Conservation (phyloP, 2,888 invertebrate species). For the Mythimna albipuncta region DNA sequence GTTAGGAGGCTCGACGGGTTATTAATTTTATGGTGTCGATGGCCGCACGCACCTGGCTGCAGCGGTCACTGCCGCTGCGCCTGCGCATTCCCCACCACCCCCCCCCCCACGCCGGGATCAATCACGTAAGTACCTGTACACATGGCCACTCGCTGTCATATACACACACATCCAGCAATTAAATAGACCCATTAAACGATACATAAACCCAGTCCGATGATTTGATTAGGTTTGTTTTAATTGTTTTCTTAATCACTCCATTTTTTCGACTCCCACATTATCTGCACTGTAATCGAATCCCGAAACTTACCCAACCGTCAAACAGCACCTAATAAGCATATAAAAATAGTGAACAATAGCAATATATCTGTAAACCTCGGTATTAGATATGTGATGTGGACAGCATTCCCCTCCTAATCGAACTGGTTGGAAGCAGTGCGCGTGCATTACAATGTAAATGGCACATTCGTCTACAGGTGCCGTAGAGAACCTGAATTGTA, state of each 20-base stretch:
- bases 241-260: conserved; percentile 8
- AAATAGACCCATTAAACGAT: conserved; percentile 24
- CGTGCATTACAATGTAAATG: conserved; percentile 89
- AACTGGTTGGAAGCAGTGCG: conserved; percentile 85
- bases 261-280: neutral
- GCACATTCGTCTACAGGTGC: conserved; percentile 88
- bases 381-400: conserved; percentile 73
- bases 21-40: conserved; percentile 91
- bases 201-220: conserved; percentile 22
- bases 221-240: conserved; percentile 16
- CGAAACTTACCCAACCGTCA: neutral
- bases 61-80: conserved; percentile 86
- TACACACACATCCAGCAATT: conserved; percentile 33
- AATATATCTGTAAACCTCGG: conserved; percentile 57
- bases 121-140: conserved; percentile 78
- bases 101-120: conserved; percentile 76
- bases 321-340: conserved; percentile 2
- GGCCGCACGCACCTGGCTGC: conserved; percentile 89
- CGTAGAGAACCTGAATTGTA: conserved; percentile 83
- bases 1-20: conserved; percentile 88
- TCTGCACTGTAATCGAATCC: neutral
- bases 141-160: conserved; percentile 49
- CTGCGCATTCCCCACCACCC: conserved; percentile 64
- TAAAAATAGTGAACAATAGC: conserved; percentile 64
- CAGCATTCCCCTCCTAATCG: conserved; percentile 87